Conservation (phyloP, 2,113 vertebrate species). For the Platichthys flesus region DNA sequence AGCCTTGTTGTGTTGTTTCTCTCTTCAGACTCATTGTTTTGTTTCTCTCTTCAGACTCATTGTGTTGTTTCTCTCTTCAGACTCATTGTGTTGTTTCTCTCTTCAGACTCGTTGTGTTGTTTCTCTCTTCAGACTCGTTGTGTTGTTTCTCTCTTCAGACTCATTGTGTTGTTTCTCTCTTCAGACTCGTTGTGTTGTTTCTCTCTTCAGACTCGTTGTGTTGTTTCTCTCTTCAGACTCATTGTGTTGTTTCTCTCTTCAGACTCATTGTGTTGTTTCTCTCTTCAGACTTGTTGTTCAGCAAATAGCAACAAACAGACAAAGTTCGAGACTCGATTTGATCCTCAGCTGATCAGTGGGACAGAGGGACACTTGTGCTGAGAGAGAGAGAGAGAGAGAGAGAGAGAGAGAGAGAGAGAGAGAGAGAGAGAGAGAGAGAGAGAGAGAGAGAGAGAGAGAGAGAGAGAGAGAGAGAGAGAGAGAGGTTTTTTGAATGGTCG, state of each 20-base stretch:
- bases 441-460: neutral
- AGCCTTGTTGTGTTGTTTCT: neutral
- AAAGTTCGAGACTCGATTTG: neutral
- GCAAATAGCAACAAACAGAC: neutral
- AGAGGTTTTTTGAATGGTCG: neutral
- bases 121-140: too few species aligned
- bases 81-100: neutral
- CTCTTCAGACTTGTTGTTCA: neutral
- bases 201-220: too few species aligned
- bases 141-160: too few species aligned
- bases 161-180: too few species aligned
- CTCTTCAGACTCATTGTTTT: neutral
- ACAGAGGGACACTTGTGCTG: too few species aligned
- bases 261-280: too few species aligned
- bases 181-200: neutral
- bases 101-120: too few species aligned
- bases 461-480: neutral
- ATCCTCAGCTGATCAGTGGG: too few species aligned
- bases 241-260: too few species aligned
- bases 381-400: conserved; percentile 7
- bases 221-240: too few species aligned
- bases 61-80: neutral
- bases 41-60: neutral
- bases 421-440: conserved; percentile 16
- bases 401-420: neutral